Conservation (phyloP, 2,888 invertebrate genomes). For the Heliconius sara region DNA sequence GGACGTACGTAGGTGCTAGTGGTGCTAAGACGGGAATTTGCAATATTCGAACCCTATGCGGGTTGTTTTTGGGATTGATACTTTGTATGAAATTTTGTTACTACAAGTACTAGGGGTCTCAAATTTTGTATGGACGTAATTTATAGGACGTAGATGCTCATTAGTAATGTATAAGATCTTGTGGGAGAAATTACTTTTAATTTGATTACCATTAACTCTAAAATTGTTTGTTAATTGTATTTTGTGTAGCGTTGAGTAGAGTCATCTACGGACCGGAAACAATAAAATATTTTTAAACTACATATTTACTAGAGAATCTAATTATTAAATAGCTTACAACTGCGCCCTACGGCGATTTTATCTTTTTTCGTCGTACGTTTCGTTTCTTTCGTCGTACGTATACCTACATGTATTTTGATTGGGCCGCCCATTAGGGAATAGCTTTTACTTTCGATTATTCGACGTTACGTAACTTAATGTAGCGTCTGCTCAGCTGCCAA, state of each 20-base stretch:
- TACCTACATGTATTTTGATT: background rate
- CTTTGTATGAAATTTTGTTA: no score
- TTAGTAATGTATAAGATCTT: background rate
- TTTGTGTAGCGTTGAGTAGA: no score
- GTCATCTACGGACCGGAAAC: no score
- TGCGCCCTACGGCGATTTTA: background rate
- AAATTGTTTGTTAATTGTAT: no score
- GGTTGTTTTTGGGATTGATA: no score
- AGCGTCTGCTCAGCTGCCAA: constrained; percentile 28
- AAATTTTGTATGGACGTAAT: no score
- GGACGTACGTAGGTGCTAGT: no score
- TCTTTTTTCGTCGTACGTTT: background rate
- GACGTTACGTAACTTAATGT: constrained; percentile 4
- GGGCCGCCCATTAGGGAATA: background rate
- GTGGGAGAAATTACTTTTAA: background rate
- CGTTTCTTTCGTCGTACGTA: background rate
- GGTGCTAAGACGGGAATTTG: no score
- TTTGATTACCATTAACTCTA: background rate
- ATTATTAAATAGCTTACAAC: background rate
- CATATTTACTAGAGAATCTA: background rate
- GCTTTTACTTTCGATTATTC: constrained; percentile 25
- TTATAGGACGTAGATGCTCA: no score
- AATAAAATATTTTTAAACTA: no score
- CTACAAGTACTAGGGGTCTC: no score
- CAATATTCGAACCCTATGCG: no score